phyloP scores from a whole-genome alignment of 1,140 invertebrate species.

The Phymastichus coffea region DNA sequence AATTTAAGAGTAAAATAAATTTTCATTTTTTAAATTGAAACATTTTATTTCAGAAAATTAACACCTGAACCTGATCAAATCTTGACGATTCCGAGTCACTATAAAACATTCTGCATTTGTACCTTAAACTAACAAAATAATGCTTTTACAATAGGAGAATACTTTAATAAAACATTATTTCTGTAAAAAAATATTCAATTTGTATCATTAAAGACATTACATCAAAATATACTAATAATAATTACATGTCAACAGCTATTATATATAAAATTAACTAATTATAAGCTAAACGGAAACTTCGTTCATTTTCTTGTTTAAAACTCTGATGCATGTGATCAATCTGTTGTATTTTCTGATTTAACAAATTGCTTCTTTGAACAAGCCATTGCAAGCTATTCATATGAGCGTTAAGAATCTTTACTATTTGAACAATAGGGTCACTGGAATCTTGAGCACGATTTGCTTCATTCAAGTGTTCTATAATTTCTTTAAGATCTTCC shows the following conservation, averaged over 20 bases:
- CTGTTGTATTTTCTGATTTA: slow-evolving; percentile 79
- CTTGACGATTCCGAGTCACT: not conserved
- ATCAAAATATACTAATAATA: too few relatives aligned
- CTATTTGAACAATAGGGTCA: slow-evolving; percentile 89
- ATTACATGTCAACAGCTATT: too few relatives aligned
- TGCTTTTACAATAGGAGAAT: too few relatives aligned
- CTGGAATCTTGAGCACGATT: slow-evolving; percentile 80
- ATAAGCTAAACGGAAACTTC: slow-evolving; percentile 63
- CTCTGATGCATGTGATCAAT: slow-evolving; percentile 80
- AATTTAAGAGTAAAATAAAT: slow-evolving; percentile 4
- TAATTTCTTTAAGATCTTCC: slow-evolving; percentile 92
- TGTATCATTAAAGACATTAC: too few relatives aligned
- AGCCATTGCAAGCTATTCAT: slow-evolving; percentile 96
- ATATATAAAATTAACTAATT: too few relatives aligned
- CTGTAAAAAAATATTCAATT: too few relatives aligned
- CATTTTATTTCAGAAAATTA: not conserved
- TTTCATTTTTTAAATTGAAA: not conserved
- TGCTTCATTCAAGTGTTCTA: slow-evolving; percentile 89
- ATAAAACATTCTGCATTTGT: not conserved
- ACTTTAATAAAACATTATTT: not conserved
- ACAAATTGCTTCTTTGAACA: slow-evolving; percentile 71
- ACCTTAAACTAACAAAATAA: not conserved
- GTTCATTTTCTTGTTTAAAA: slow-evolving; percentile 74
- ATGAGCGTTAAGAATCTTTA: slow-evolving; percentile 92
- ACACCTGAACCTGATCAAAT: not conserved